Conservation (phyloP, 2,888 invertebrate genomes). For the Sclerodermus sp. region DNA sequence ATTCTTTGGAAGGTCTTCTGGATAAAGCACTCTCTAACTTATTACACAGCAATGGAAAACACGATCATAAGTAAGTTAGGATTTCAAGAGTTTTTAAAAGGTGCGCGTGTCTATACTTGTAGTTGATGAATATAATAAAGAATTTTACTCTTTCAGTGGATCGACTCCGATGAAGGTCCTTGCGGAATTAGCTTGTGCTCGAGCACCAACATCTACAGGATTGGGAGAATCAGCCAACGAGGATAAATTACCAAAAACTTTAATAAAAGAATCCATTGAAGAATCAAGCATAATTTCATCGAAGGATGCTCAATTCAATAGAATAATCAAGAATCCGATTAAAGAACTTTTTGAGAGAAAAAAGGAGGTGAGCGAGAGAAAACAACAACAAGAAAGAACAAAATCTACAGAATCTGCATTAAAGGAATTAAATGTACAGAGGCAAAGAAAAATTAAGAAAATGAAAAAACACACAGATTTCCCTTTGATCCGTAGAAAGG, state of each 20-base stretch:
- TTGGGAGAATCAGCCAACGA: slow-evolving; percentile 17
- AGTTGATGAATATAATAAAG: too few species aligned
- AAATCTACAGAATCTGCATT: slow-evolving; percentile 26
- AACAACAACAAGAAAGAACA: slow-evolving; percentile 35
- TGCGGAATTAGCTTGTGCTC: slow-evolving; percentile 53
- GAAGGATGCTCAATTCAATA: slow-evolving; percentile 25
- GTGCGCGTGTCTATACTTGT: too few species aligned
- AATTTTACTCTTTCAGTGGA: slow-evolving; percentile 37
- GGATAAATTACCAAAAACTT: not conserved
- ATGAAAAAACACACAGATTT: slow-evolving; percentile 41
- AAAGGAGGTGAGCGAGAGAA: slow-evolving; percentile 50
- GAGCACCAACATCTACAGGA: slow-evolving; percentile 47
- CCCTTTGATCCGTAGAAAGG: slow-evolving; percentile 44
- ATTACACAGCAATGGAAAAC: slow-evolving; percentile 49
- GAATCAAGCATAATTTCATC: not conserved
- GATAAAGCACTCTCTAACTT: slow-evolving; percentile 50
- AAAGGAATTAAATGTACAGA: slow-evolving; percentile 29
- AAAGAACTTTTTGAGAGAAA: slow-evolving; percentile 53
- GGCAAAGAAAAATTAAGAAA: slow-evolving; percentile 42
- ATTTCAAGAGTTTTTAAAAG: too few species aligned
- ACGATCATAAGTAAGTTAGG: slow-evolving; percentile 50
- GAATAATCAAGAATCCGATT: slow-evolving; percentile 48
- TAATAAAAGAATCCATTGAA: slow-evolving; percentile 11
- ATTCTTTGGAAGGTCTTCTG: slow-evolving; percentile 40
- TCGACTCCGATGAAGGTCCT: slow-evolving; percentile 55